phyloP scores from a whole-genome alignment of 2,113 vertebrate genomes.

The Xyrauchen texanus region DNA sequence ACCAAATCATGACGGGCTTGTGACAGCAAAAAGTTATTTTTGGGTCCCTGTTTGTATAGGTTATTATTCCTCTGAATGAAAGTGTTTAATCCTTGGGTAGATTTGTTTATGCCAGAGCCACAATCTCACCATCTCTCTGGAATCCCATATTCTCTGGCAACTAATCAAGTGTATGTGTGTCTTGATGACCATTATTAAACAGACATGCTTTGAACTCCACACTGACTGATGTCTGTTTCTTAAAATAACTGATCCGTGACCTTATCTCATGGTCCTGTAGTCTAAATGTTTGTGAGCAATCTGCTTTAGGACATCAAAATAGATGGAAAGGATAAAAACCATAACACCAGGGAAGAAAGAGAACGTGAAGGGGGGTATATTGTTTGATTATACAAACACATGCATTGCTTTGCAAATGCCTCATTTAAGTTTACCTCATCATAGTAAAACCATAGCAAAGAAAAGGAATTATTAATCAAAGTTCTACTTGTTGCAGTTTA shows the following conservation, averaged over 20 bases:
- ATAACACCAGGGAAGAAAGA: neutral
- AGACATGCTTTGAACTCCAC: constrained; percentile 34
- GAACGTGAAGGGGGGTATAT: neutral
- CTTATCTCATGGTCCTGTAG: constrained; percentile 59
- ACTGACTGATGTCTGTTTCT: constrained; percentile 36
- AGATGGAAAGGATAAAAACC: constrained; percentile 52
- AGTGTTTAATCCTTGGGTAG: neutral
- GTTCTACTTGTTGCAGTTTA: constrained; percentile 2
- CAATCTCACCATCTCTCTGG: neutral
- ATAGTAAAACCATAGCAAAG: neutral
- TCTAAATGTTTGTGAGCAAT: constrained; percentile 71
- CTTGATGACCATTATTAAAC: constrained; percentile 38
- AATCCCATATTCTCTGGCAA: neutral
- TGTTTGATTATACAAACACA: constrained; percentile 6
- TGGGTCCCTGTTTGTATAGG: neutral
- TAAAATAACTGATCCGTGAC: constrained; percentile 51
- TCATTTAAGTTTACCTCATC: constrained; percentile 9
- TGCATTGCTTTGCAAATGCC: neutral
- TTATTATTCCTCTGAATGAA: neutral
- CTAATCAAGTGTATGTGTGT: neutral
- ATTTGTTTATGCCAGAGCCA: neutral
- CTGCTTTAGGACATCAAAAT: constrained; percentile 52
- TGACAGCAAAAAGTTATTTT: neutral
- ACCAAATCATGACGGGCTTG: neutral
- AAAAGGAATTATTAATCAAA: neutral